Conservation (phyloP, 1,140 invertebrate species). For the Rhopalosiphum padi region DNA sequence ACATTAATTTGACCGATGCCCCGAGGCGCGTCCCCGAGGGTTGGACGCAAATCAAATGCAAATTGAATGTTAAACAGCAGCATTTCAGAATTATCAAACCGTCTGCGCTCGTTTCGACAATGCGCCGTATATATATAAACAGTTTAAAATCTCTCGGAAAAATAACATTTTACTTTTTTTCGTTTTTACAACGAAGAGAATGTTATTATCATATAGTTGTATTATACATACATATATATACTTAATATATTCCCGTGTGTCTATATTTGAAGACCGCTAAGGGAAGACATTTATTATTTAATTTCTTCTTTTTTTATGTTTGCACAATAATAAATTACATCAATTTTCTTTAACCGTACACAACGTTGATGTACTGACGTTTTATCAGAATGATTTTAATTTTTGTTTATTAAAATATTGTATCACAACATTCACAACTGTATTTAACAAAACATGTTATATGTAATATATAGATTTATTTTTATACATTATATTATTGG, state of each 20-base stretch:
- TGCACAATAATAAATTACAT: neutral
- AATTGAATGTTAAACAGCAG: conserved; percentile 56
- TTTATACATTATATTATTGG: neutral
- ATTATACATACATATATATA: neutral
- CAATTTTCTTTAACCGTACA: no score
- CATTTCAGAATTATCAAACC: conserved; percentile 30
- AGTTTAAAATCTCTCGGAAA: neutral
- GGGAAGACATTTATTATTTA: neutral
- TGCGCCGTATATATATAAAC: neutral
- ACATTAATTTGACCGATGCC: conserved; percentile 53
- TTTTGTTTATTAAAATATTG: neutral
- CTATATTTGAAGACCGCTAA: neutral
- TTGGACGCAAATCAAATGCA: conserved; percentile 54
- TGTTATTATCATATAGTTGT: neutral
- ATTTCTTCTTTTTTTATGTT: neutral
- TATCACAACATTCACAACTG: no score
- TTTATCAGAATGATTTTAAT: neutral
- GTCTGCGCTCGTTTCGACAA: neutral
- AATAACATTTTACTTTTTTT: conserved; percentile 5
- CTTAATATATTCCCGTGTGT: neutral
- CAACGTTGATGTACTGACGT: neutral
- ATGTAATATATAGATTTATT: neutral
- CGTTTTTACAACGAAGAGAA: neutral
- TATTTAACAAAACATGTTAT: neutral
- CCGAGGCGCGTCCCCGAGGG: conserved; percentile 41